Evolutionary conservation across 2,888 invertebrate genomes (phyloP).

Genomic region (Zaprionus lineosus): DNA sequence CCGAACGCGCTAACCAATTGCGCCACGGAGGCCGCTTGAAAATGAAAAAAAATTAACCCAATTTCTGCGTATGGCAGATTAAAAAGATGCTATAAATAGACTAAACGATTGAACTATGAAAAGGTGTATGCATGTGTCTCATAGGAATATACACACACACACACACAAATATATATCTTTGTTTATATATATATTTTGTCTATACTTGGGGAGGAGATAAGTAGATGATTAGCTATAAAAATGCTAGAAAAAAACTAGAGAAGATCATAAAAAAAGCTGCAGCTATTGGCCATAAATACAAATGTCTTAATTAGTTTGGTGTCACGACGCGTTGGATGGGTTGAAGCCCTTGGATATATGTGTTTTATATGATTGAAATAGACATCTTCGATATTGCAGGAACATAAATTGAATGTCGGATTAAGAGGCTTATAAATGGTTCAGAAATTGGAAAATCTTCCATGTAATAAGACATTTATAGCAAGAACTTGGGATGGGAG

Average conservation of each 20-base stretch:
- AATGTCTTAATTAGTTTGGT: slow-evolving; percentile 6
- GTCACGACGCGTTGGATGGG: slow-evolving; percentile 4
- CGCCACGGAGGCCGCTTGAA: slow-evolving; percentile 87
- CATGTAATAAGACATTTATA: too few relatives aligned
- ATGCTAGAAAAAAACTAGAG: not conserved
- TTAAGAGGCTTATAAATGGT: not conserved
- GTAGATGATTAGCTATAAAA: slow-evolving; percentile 3
- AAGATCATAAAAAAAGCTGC: not conserved
- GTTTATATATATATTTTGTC: not conserved
- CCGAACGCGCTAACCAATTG: slow-evolving; percentile 99
- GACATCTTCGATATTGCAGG: not conserved
- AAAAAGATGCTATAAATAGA: not conserved
- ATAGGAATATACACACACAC: too few relatives aligned
- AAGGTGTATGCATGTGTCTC: too few relatives aligned
- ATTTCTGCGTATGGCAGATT: not conserved
- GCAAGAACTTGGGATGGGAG: too few relatives aligned
- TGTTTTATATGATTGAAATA: not conserved
- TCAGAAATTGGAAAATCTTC: not conserved
- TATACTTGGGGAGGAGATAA: slow-evolving; percentile 20
- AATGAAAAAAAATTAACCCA: slow-evolving; percentile 8
- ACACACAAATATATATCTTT: too few relatives aligned
- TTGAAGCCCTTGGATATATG: too few relatives aligned
- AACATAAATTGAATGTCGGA: not conserved
- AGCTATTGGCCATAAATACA: slow-evolving; percentile 19
- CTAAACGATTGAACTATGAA: slow-evolving; percentile 1